Conservation (phyloP, 2,113 vertebrate species). For the Prunella fulvescens region DNA sequence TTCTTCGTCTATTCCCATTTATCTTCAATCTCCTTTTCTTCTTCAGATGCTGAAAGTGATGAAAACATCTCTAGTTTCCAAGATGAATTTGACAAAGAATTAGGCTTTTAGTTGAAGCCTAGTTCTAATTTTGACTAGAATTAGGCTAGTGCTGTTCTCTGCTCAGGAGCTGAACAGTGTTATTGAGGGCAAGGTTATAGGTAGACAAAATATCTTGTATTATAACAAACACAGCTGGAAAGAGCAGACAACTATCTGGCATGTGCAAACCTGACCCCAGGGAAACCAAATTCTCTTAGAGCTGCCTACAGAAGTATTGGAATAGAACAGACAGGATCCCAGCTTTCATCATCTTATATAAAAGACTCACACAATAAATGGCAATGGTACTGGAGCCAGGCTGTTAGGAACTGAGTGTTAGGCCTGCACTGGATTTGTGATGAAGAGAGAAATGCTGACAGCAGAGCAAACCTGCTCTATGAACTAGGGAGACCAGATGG, state of each 20-base stretch:
- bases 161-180: background rate
- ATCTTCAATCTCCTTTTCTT: background rate
- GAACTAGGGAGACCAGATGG: background rate
- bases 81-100: background rate
- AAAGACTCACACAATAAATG: background rate
- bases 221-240: background rate
- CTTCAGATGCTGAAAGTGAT: background rate
- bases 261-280: background rate
- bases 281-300: background rate
- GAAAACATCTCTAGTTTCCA: background rate
- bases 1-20: background rate
- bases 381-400: background rate
- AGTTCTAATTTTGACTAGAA: background rate
- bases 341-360: background rate
- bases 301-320: background rate
- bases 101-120: background rate
- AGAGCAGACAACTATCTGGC: background rate
- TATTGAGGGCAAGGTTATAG: background rate
- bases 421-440: background rate
- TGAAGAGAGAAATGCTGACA: background rate
- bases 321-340: background rate
- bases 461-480: background rate
- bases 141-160: background rate
- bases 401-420: background rate
- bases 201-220: background rate